These are phyloP conservation scores for Caradrina kadenii DNA, from an alignment of 2,888 invertebrate genomes.

Conservation along the genomic window DNA sequence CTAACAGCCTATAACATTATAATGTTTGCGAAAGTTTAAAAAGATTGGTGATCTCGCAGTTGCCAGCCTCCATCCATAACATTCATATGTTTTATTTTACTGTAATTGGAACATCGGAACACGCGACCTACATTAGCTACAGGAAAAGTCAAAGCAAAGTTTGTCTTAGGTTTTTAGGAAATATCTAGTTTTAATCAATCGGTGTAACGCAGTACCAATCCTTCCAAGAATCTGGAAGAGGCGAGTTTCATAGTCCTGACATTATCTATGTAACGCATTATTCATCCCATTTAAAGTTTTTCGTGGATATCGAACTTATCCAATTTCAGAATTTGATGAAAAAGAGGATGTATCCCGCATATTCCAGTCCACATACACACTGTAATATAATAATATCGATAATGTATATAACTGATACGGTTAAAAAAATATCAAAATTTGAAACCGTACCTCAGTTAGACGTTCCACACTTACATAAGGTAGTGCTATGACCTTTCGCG, in stretches of 20 bases:
- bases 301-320: background rate
- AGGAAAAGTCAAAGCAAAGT: background rate
- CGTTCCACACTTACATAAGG: constrained; percentile 75
- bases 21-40: constrained; percentile 50
- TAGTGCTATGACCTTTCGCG: constrained; percentile 81
- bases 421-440: constrained; percentile 42
- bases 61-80: background rate
- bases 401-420: constrained; percentile 41
- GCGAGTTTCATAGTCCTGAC: background rate
- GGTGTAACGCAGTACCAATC: no score
- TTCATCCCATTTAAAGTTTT: background rate
- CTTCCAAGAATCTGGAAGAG: no score
- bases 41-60: constrained; percentile 35
- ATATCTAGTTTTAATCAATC: background rate
- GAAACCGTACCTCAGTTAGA: constrained; percentile 56
- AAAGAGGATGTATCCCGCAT: constrained; percentile 11
- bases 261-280: background rate
- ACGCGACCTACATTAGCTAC: background rate
- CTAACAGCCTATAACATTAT: constrained; percentile 37
- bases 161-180: background rate
- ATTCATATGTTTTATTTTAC: background rate
- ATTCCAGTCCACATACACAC: constrained; percentile 8
- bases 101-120: background rate
- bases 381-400: constrained; percentile 18
- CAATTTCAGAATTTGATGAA: background rate